phyloP scores from a whole-genome alignment of 1,140 invertebrate genomes.

The Latrodectus geometricus region DNA sequence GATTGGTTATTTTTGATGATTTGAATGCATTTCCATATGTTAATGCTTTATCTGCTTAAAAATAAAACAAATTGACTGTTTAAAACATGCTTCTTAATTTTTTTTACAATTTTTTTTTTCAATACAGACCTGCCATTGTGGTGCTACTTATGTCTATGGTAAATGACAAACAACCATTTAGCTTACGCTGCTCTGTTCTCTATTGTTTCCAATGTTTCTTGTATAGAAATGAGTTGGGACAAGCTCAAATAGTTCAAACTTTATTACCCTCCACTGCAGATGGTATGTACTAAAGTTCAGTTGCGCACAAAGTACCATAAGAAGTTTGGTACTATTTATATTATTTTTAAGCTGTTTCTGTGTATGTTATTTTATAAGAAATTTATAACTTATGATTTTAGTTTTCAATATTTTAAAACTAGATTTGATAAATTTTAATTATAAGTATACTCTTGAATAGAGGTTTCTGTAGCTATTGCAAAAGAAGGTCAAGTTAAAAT shows the following conservation, averaged over 20 bases:
- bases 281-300: slow-evolving; percentile 69
- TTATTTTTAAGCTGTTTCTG: neutral
- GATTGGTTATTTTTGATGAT: too few relatives aligned
- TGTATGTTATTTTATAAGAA: neutral
- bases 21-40: neutral
- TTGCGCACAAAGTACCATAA: neutral
- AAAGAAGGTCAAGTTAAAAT: too few relatives aligned
- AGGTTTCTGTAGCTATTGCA: too few relatives aligned
- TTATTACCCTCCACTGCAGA: slow-evolving; percentile 87
- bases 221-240: slow-evolving; percentile 91
- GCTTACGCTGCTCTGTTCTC: slow-evolving; percentile 90
- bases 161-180: slow-evolving; percentile 96
- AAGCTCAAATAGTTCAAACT: slow-evolving; percentile 89
- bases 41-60: neutral
- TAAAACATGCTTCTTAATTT: neutral
- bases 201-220: slow-evolving; percentile 98
- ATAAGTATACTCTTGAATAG: too few relatives aligned
- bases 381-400: too few relatives aligned
- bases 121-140: slow-evolving; percentile 85
- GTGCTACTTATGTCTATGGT: slow-evolving; percentile 98
- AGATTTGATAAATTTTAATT: too few relatives aligned
- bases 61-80: neutral
- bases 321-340: neutral
- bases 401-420: too few relatives aligned
- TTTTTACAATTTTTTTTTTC: slow-evolving; percentile 60